Conservation (phyloP, 2,888 invertebrate genomes). For the Rugalucina vietnamica region DNA sequence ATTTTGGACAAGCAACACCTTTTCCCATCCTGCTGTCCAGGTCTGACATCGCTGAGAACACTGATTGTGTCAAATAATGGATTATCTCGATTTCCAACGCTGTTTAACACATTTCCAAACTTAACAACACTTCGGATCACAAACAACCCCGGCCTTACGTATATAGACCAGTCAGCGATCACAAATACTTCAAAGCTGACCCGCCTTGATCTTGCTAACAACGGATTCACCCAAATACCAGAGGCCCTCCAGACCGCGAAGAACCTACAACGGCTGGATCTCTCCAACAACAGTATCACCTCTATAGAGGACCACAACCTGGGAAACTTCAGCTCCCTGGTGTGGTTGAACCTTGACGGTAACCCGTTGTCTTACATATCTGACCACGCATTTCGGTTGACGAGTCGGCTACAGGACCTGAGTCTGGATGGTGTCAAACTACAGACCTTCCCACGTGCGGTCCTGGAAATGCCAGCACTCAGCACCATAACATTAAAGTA, state of each 20-base stretch:
- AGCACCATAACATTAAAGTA: neutral
- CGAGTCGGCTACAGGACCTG: neutral
- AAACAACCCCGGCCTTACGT: neutral
- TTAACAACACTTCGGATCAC: neutral
- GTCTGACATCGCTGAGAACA: neutral
- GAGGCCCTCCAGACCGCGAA: neutral
- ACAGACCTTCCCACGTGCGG: neutral
- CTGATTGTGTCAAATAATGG: neutral
- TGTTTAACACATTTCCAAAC: neutral
- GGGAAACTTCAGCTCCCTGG: neutral
- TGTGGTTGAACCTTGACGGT: neutral
- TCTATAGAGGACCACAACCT: neutral
- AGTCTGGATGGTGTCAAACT: neutral
- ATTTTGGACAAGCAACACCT: neutral
- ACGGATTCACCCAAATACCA: conserved; percentile 1
- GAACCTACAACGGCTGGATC: neutral
- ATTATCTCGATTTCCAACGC: neutral
- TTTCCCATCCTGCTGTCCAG: neutral
- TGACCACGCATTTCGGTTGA: neutral
- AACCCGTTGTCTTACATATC: neutral
- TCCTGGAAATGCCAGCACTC: neutral
- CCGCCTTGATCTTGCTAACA: neutral
- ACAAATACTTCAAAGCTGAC: neutral
- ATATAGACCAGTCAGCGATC: neutral
- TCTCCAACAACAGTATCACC: neutral